Conservation (phyloP, 2,888 invertebrate genomes). For the Cerastis rubricosa region DNA sequence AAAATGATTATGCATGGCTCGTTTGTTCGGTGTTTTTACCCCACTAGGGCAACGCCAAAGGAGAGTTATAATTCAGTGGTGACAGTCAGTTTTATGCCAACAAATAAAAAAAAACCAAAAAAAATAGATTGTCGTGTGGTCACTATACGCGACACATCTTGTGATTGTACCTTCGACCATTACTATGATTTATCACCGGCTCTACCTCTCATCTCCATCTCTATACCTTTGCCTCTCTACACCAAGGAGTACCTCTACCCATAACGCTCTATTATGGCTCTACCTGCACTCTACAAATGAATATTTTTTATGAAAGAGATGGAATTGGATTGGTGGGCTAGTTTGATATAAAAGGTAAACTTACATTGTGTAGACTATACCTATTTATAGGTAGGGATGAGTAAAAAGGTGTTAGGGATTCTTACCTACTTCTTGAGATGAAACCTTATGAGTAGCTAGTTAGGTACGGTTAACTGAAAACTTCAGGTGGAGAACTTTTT, state of each 20-base stretch:
- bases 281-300: conserved; percentile 45
- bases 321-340: conserved; percentile 32
- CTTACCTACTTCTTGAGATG: not conserved
- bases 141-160: conserved; percentile 59
- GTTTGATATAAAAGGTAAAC: conserved; percentile 19
- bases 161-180: conserved; percentile 68
- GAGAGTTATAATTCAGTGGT: not conserved
- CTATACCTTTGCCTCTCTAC: conserved; percentile 7
- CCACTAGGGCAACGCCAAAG: not conserved
- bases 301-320: conserved; percentile 34
- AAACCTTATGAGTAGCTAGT: not conserved
- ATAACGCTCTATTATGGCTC: not conserved
- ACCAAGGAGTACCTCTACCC: not conserved
- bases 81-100: not conserved
- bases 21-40: not conserved
- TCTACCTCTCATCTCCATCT: conserved; percentile 25
- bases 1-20: not conserved
- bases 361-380: not conserved
- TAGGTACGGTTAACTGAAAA: not conserved
- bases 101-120: not conserved
- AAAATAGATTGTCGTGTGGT: conserved; percentile 38
- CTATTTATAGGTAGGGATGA: not conserved
- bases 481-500: not conserved
- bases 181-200: conserved; percentile 71
- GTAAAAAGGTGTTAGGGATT: not conserved